These are phyloP conservation scores for Centropus unirufus DNA, from an alignment of 2,113 vertebrate species.

Conservation along the genomic window DNA sequence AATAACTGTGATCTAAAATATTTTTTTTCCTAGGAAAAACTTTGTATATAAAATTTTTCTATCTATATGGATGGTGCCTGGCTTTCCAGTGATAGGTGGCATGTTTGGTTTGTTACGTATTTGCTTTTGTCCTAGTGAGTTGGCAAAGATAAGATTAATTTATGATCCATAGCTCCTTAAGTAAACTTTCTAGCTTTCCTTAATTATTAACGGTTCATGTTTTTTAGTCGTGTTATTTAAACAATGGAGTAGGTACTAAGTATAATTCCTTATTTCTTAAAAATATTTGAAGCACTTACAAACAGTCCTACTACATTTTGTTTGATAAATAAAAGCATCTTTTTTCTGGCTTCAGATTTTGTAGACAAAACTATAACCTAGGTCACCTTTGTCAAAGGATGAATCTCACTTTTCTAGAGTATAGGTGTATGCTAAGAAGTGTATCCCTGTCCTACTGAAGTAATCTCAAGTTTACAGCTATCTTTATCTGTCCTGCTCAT, in stretches of 20 bases:
- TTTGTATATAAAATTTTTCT: neutral
- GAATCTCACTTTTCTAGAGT: neutral
- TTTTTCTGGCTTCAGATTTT: neutral
- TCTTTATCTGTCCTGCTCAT: neutral
- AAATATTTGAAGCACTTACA: neutral
- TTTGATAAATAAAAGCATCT: neutral
- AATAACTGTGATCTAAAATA: neutral
- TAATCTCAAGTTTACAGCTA: neutral
- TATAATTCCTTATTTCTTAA: neutral
- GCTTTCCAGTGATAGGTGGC: neutral
- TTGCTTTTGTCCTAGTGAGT: neutral
- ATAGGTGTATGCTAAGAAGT: neutral
- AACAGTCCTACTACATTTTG: neutral
- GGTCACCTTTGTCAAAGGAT: neutral
- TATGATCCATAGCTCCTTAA: neutral
- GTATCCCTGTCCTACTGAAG: neutral
- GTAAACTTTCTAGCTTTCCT: neutral
- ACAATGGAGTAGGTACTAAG: neutral
- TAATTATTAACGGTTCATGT: neutral
- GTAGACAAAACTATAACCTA: neutral
- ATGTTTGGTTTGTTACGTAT: neutral
- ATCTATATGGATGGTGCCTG: neutral
- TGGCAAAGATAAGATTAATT: neutral
- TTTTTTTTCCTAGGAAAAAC: neutral
- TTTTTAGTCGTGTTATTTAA: constrained; percentile 16